Evolutionary conservation across 2,888 invertebrate genomes (phyloP).

Genomic region (Zaprionus bogoriensis): DNA sequence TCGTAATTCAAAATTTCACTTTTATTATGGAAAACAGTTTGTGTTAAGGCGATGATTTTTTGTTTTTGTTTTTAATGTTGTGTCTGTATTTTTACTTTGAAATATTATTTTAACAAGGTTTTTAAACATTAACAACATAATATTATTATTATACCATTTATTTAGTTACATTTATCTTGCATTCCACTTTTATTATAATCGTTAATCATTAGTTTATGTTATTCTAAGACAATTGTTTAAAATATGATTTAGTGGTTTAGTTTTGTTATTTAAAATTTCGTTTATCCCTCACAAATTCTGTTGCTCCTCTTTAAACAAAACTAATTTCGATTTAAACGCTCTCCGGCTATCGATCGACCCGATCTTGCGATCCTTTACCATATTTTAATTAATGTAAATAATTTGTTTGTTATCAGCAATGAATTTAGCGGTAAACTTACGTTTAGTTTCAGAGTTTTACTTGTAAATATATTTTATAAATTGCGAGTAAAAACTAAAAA

Average conservation of each 20-base stretch:
- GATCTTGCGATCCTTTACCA: too few species aligned
- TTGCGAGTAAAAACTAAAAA: slow-evolving; percentile 69
- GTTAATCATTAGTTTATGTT: slow-evolving; percentile 27
- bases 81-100: slow-evolving; percentile 80
- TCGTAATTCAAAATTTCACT: slow-evolving; percentile 67
- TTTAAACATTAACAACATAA: slow-evolving; percentile 83
- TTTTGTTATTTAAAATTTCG: slow-evolving; percentile 58
- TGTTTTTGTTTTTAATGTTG: slow-evolving; percentile 48
- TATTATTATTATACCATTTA: slow-evolving; percentile 70
- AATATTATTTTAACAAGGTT: slow-evolving; percentile 83
- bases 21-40: slow-evolving; percentile 43
- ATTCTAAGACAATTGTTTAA: slow-evolving; percentile 71
- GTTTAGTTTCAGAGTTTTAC: slow-evolving; percentile 34
- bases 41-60: background rate
- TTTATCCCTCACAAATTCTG: slow-evolving; percentile 38
- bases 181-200: slow-evolving; percentile 58
- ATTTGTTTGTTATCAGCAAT: slow-evolving; percentile 41
- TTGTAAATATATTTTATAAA: slow-evolving; percentile 69
- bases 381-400: slow-evolving; percentile 52
- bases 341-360: slow-evolving; percentile 32
- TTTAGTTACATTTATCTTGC: slow-evolving; percentile 63
- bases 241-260: slow-evolving; percentile 56
- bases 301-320: slow-evolving; percentile 48
- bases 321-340: slow-evolving; percentile 45
- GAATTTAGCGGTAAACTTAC: slow-evolving; percentile 49